These are phyloP conservation scores for Achlya flavicornis DNA, from an alignment of 2,888 invertebrate species.

Conservation along the genomic window DNA sequence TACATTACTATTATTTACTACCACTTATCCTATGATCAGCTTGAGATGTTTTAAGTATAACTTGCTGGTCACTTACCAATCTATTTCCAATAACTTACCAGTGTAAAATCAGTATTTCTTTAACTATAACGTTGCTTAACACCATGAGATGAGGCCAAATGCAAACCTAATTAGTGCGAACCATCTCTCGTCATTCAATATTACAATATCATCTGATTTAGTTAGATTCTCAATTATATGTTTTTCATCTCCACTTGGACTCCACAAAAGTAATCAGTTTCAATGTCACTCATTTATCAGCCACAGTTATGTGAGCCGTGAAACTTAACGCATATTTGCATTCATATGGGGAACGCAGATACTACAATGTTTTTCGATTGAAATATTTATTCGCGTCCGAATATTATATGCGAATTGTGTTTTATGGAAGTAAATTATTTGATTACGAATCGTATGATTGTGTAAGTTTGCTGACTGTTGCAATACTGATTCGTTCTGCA, in stretches of 20 bases:
- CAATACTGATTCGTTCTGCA: neutral
- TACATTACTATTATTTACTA: too few relatives aligned
- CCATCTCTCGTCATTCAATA: too few relatives aligned
- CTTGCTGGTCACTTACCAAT: too few relatives aligned
- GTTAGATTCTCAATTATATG: too few relatives aligned
- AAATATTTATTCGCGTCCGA: neutral
- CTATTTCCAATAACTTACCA: too few relatives aligned
- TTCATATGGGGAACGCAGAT: neutral
- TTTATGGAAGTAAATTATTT: neutral
- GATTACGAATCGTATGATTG: neutral
- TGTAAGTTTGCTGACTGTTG: neutral
- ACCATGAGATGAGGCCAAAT: neutral
- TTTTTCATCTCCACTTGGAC: neutral
- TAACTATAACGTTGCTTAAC: too few relatives aligned
- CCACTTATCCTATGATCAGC: too few relatives aligned
- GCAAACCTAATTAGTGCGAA: too few relatives aligned
- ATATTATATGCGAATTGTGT: neutral
- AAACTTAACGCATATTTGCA: constrained; percentile 2
- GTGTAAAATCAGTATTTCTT: too few relatives aligned
- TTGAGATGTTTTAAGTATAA: neutral
- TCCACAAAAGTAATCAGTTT: neutral
- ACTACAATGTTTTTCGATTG: neutral
- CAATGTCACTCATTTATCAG: neutral
- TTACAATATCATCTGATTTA: too few relatives aligned
- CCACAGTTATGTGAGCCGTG: neutral